phyloP scores from a whole-genome alignment of 1,140 invertebrate genomes.

The Drosophila serrata region DNA sequence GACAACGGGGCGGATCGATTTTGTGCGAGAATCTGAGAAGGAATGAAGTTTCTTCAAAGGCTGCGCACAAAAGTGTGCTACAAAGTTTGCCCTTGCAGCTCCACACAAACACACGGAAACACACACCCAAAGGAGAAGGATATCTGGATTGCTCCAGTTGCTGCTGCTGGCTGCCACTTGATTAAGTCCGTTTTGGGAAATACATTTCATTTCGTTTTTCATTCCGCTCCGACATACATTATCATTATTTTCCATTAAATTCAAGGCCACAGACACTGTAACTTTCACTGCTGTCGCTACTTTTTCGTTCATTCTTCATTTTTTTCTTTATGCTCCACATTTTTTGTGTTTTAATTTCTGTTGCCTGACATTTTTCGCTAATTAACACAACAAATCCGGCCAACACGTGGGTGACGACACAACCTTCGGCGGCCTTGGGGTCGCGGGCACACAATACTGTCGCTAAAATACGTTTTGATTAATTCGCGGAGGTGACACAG shows the following conservation, averaged over 20 bases:
- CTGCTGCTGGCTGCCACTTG: slow-evolving; percentile 31
- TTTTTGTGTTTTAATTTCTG: slow-evolving; percentile 9
- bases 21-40: slow-evolving; percentile 18
- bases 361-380: slow-evolving; percentile 40
- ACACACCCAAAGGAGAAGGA: slow-evolving; percentile 5
- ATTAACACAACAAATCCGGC: slow-evolving; percentile 47
- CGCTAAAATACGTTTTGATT: slow-evolving; percentile 42
- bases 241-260: slow-evolving; percentile 32
- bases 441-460: slow-evolving; percentile 15
- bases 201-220: slow-evolving; percentile 31
- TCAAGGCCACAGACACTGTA: slow-evolving; percentile 39
- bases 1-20: slow-evolving; percentile 36
- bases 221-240: slow-evolving; percentile 15
- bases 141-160: slow-evolving; percentile 12
- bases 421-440: slow-evolving; percentile 17
- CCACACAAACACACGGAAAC: slow-evolving; percentile 7
- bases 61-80: slow-evolving; percentile 71
- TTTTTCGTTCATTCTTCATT: slow-evolving; percentile 4
- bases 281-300: slow-evolving; percentile 27
- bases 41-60: slow-evolving; percentile 65
- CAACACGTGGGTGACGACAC: slow-evolving; percentile 9
- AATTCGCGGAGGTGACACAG: slow-evolving; percentile 49
- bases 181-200: slow-evolving; percentile 19
- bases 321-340: neutral
- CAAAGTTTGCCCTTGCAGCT: slow-evolving; percentile 40